Percentiles rank a stretch among this genome's conserved stretches.
Evolutionary conservation across 2,888 invertebrate species (phyloP).

Genomic region (Psococerastis gibbosa): DNA sequence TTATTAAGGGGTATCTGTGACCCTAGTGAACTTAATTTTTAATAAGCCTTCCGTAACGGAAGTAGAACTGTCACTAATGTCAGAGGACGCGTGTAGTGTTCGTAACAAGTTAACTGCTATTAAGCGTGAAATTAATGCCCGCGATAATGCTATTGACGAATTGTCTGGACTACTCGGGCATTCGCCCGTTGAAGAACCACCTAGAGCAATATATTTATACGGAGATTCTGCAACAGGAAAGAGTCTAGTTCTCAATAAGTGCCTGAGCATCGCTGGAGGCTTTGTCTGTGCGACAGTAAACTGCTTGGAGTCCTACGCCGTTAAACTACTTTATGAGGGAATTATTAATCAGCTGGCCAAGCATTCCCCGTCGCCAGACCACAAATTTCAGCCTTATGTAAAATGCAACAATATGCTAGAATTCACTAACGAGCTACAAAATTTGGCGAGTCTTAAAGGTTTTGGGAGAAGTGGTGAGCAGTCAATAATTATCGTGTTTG

Average conservation of each 20-base stretch:
- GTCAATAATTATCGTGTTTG: slow-evolving; percentile 3
- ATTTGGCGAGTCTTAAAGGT: background rate
- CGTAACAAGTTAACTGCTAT: too few relatives aligned
- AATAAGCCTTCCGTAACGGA: too few relatives aligned
- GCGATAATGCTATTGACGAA: background rate
- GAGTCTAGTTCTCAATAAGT: background rate
- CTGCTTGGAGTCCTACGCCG: slow-evolving; percentile 1
- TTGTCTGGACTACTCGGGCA: background rate
- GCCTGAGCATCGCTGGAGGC: background rate
- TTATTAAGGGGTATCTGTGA: too few relatives aligned
- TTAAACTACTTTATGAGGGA: slow-evolving; percentile 2
- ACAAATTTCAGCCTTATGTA: slow-evolving; percentile 2
- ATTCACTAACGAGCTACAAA: background rate
- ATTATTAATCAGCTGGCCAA: slow-evolving; percentile 7
- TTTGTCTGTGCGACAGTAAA: background rate
- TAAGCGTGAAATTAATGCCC: too few relatives aligned
- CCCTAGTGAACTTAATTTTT: too few relatives aligned
- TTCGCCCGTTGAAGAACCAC: background rate
- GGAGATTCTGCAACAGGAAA: slow-evolving; percentile 5
- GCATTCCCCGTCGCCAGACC: background rate
- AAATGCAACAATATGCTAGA: slow-evolving; percentile 4
- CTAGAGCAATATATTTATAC: background rate
- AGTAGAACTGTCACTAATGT: too few relatives aligned
- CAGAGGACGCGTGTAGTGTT: too few relatives aligned
- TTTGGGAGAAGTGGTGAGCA: background rate